These are phyloP conservation scores for Holothuria leucospilota DNA, from an alignment of 53 echinoderm and acorn worm species.

Conservation along the genomic window DNA sequence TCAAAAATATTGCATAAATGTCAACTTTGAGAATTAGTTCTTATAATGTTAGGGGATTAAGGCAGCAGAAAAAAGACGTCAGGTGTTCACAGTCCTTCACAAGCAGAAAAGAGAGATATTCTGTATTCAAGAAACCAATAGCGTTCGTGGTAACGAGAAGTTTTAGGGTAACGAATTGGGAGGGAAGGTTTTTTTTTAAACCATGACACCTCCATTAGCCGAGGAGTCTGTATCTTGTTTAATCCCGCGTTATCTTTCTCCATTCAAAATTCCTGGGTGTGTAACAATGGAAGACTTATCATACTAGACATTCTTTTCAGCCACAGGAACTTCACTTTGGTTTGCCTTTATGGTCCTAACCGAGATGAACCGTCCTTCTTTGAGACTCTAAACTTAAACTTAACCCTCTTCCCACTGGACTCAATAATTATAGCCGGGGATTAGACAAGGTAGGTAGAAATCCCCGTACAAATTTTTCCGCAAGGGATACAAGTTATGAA, in stretches of 20 bases:
- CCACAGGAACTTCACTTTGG: not conserved
- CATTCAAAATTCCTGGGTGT: too few species aligned
- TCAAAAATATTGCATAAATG: too few species aligned
- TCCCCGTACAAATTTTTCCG: not conserved
- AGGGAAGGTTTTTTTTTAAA: not conserved
- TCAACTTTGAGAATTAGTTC: too few species aligned
- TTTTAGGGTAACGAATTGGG: not conserved
- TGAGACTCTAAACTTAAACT: not conserved
- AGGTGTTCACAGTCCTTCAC: too few species aligned
- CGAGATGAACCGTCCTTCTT: not conserved
- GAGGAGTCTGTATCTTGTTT: not conserved
- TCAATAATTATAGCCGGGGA: not conserved
- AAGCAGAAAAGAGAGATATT: too few species aligned
- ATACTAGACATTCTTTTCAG: too few species aligned
- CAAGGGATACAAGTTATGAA: not conserved
- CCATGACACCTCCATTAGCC: not conserved
- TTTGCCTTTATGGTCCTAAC: not conserved
- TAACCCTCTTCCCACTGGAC: not conserved
- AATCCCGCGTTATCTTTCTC: too few species aligned
- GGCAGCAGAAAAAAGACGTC: too few species aligned
- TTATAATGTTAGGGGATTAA: too few species aligned
- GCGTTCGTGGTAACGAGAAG: not conserved
- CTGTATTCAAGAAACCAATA: too few species aligned
- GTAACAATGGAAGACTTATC: too few species aligned
- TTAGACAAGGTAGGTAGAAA: slow-evolving; percentile 1